Base-by-base conservation (phyloP, 2,888 invertebrate species). In the Thymelicus sylvestris region DNA sequence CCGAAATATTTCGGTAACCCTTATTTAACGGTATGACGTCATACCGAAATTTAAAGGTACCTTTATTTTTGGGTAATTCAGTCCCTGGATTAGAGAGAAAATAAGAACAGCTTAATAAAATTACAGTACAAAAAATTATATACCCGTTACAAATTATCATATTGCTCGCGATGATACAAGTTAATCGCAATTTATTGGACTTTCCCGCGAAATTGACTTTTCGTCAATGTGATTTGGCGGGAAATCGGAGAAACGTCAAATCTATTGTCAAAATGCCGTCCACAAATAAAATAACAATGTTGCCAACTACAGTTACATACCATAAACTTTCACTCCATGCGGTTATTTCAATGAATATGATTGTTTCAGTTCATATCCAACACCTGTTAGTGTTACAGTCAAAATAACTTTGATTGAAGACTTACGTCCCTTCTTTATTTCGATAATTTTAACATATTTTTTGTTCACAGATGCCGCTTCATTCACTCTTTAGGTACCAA, bases 311-410 rank as follows among this genome's bases (percentile, higher is more conserved):
- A 57, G 57, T 24, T 57, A 24, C 24, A 24, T 57, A 2, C 48
- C 24, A 59, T 12, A 19, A 60, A 48, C 48, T 41, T 50, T 50
- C 12, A 61, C 13, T 62, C 61, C 67, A 67, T 67, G 67, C 67
- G 15, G 61, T 67, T 67, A 67, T 67, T 61, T 15, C 7, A 39
- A 52, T 52, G 52, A 48, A 52, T 67, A 24, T 52, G 39, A 48
- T 50, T 55, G 10, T 65, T 50, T 5, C 50, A 8, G 24, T 50
- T 52, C 55, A 31, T 39, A 50, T 60, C 67, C 67, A 44, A 61
- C 67, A 67, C 67, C 67, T 6, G 67, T 67, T 67, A 67, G 67
- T 67, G 15, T 61, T 10, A 67, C 67, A 50, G 60, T 13, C 52
- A 61, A 61, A 67, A 31, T 67, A 67, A 52, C 8, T 15, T 19